A percentile compares a stretch with the other conserved stretches of the same genome.
phyloP scores from a whole-genome alignment of 2,888 invertebrate genomes.

The Stenichneumon culpator region DNA sequence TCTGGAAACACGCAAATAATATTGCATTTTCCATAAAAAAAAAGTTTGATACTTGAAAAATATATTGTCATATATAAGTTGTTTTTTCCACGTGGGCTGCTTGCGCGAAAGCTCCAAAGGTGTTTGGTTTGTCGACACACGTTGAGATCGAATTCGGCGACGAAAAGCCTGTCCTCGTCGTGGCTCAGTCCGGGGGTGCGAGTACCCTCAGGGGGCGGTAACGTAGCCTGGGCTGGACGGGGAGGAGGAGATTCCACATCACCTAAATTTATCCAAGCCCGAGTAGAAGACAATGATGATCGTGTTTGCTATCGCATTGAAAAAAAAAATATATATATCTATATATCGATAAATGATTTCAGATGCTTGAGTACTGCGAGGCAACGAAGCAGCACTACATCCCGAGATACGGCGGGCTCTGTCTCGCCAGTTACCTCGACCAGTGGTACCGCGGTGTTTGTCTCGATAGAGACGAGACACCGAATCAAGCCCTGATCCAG shows the following conservation, averaged over 20 bases:
- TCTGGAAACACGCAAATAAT: too few relatives aligned
- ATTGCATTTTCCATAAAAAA: too few relatives aligned
- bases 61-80: too few relatives aligned
- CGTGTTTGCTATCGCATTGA: neutral
- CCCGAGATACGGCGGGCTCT: constrained; percentile 80
- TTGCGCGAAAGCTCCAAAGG: constrained; percentile 95
- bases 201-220: constrained; percentile 96
- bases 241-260: too few relatives aligned
- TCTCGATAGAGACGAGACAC: constrained; percentile 63
- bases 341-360: constrained; percentile 32
- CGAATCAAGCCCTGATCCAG: constrained; percentile 73
- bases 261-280: too few relatives aligned
- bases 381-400: constrained; percentile 76
- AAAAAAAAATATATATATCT: neutral
- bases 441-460: constrained; percentile 81
- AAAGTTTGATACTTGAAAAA: too few relatives aligned
- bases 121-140: constrained; percentile 97
- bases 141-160: constrained; percentile 97
- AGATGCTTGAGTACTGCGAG: constrained; percentile 78
- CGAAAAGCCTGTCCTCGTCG: constrained; percentile 92
- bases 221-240: too few relatives aligned
- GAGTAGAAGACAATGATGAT: neutral
- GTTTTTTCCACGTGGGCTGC: constrained; percentile 65
- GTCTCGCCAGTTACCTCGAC: constrained; percentile 78
- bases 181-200: constrained; percentile 95